Evolutionary conservation across 1,140 invertebrate genomes (phyloP).

Genomic region (Macrobrachium rosenbergii): DNA sequence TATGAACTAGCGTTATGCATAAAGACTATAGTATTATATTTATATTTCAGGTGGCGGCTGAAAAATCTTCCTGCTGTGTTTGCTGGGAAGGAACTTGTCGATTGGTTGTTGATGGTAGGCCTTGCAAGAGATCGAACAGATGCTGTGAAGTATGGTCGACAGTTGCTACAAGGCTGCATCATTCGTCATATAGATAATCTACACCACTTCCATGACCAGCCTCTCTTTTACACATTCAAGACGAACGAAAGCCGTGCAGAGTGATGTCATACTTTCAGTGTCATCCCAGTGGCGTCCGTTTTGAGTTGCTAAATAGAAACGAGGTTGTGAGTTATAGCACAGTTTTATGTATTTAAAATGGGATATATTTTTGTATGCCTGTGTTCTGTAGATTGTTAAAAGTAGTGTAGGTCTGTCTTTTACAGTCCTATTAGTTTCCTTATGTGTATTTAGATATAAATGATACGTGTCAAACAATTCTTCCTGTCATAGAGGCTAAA

Average conservation of each 20-base stretch:
- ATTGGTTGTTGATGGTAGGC: slow-evolving; percentile 87
- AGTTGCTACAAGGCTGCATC: slow-evolving; percentile 85
- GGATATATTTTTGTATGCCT: too few relatives aligned
- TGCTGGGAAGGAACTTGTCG: slow-evolving; percentile 84
- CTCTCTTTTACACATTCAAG: slow-evolving; percentile 72
- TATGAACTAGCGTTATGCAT: not conserved
- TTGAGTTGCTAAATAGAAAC: too few relatives aligned
- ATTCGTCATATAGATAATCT: slow-evolving; percentile 85
- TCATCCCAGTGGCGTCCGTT: too few relatives aligned
- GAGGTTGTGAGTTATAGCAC: too few relatives aligned
- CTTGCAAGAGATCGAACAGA: slow-evolving; percentile 81
- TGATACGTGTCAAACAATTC: too few relatives aligned
- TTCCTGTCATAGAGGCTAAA: too few relatives aligned
- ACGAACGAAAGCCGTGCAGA: not conserved
- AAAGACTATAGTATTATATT: not conserved
- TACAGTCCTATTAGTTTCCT: too few relatives aligned
- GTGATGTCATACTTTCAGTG: too few relatives aligned
- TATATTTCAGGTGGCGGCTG: slow-evolving; percentile 76
- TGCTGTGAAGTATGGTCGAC: slow-evolving; percentile 85
- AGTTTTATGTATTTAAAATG: too few relatives aligned
- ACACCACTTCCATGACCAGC: slow-evolving; percentile 81
- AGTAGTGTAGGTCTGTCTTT: too few relatives aligned
- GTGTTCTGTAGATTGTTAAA: too few relatives aligned
- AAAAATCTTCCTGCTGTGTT: slow-evolving; percentile 84
- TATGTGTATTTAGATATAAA: too few relatives aligned